Evolutionary conservation across 30 jellyfish, hydroid and myxozoan genomes (phyloP).

Genomic region (Chrysaora quinquecirrha): DNA sequence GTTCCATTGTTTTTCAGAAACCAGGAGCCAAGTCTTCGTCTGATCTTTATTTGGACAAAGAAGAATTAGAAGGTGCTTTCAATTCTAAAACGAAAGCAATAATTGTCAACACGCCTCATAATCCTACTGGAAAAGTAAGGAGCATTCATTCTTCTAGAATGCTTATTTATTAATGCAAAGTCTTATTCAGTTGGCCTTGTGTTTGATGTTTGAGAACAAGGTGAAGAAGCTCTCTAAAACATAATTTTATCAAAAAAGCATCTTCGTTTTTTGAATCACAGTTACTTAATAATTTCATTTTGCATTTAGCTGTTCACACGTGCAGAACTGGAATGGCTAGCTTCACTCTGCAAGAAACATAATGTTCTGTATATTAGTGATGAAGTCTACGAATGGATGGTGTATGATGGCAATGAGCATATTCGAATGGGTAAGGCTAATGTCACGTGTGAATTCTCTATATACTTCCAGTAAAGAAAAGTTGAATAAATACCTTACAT

Average conservation of each 20-base stretch:
- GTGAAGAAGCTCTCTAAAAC: too few species aligned
- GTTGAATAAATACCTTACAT: too few species aligned
- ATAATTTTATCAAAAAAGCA: too few species aligned
- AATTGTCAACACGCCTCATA: conserved; percentile 92
- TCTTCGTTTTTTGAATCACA: too few species aligned
- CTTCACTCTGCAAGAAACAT: conserved; percentile 81
- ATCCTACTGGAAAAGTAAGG: conserved; percentile 95
- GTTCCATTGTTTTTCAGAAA: conserved; percentile 61
- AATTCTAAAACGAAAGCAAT: conserved; percentile 86
- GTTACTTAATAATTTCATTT: too few species aligned
- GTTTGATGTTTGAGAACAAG: too few species aligned
- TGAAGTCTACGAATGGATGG: conserved; percentile 92
- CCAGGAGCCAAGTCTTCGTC: conserved; percentile 76
- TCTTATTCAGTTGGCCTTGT: too few species aligned
- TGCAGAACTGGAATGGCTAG: conserved; percentile 85
- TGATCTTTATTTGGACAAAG: conserved; percentile 77
- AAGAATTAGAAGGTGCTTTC: conserved; percentile 72
- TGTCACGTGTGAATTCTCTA: too few species aligned
- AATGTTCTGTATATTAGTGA: conserved; percentile 88
- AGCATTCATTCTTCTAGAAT: neutral
- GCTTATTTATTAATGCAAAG: too few species aligned
- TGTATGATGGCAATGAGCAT: conserved; percentile 74
- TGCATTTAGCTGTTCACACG: conserved; percentile 66
- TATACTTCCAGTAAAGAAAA: too few species aligned
- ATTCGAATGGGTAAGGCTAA: conserved; percentile 84